These are phyloP conservation scores for Falco naumanni DNA, from an alignment of 2,797 vertebrate species.

Conservation along the genomic window DNA sequence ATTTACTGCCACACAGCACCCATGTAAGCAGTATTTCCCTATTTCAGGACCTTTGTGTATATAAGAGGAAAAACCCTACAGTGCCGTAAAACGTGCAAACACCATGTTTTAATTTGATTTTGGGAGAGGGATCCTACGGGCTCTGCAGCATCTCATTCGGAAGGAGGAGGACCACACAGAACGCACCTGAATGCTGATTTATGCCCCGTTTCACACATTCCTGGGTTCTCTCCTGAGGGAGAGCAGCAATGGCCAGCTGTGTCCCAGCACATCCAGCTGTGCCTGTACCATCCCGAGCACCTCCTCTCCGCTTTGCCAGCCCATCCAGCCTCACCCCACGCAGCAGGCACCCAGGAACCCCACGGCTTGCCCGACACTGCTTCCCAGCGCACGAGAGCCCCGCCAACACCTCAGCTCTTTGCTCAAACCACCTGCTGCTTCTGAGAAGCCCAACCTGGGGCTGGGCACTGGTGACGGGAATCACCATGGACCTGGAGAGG, in stretches of 20 bases:
- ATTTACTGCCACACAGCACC: neutral
- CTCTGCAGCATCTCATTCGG: neutral
- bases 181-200: neutral
- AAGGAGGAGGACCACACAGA: neutral
- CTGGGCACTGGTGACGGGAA: accelerated
- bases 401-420: neutral
- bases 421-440: neutral
- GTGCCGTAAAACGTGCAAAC: accelerated
- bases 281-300: neutral
- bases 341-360: neutral
- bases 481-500: accelerated
- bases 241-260: neutral
- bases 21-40: accelerated
- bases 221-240: neutral
- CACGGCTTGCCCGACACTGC: accelerated
- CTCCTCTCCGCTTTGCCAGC: neutral
- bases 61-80: neutral
- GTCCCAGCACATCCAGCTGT: accelerated
- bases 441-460: neutral
- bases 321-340: accelerated
- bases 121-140: neutral
- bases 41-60: neutral
- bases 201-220: neutral
- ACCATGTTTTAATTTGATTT: neutral
- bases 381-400: neutral